Evolutionary conservation across 2,888 invertebrate species (phyloP), one percentile per base, ranked within the genome.

Genomic region (Boloria euphrosyne): DNA sequence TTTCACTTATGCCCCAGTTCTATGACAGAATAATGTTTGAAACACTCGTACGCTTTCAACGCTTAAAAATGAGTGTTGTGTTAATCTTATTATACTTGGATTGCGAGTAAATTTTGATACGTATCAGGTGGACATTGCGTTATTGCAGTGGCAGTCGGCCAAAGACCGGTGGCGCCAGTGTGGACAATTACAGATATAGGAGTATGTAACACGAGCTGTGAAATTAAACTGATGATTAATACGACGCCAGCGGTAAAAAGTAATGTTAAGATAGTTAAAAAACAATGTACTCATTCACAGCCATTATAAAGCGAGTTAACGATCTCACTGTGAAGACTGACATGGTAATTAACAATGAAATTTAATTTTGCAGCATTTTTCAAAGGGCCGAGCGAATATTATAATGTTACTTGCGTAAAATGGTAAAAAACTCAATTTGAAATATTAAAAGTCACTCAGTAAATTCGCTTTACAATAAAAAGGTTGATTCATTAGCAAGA

Each of bases 181-280:
- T 78, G 80, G 80, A 83, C 85, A 85, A 86, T 87, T 87, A 85
- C 84, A 83, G 80, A 83, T 80, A 82, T 77, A 82, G 79, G 78
- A 80, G 80, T 78, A 76, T 77, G 87, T 82, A 87, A 89, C 77
- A 75, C 75, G 84, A 87, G 82, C 81, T 78, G 83, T 73, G 75
- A 83, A 84, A 86, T 86, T 84, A 85, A 86, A 86, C 79, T 81
- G 77, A 84, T 85, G 80, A 86, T 86, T 83, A 84, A 85, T 81
- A 73, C 78, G 76, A 76, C 80, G 80, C 82, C 76, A 74, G 76
- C 75, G 79, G 77, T 76, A 75, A 76, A 77, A 75, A 71, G 74
- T 74, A 71, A 79, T 80, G 67, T 61, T 80, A 58, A 80, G 72
- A 76, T 74, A 68, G 68, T 73, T 73, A 72, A 74, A 75, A 75